A percentile compares a stretch with the other conserved stretches of the same genome.
phyloP scores from a whole-genome alignment of 2,888 invertebrate species.

The Xanthia icteritia region DNA sequence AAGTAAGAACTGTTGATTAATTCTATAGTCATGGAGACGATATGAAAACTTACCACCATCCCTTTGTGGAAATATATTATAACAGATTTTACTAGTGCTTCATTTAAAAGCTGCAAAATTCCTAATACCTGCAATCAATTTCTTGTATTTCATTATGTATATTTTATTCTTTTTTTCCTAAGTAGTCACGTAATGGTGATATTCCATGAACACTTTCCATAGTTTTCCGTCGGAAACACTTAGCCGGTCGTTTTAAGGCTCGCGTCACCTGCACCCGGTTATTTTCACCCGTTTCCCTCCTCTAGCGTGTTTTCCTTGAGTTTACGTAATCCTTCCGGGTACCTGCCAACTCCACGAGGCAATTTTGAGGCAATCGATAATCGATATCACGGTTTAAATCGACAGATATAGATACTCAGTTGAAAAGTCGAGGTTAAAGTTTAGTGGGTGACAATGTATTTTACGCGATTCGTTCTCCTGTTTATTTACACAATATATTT shows the following conservation, averaged over 20 bases:
- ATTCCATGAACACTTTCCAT: slow-evolving; percentile 22
- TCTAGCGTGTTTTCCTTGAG: slow-evolving; percentile 64
- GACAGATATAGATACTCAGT: slow-evolving; percentile 24
- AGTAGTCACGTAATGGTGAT: slow-evolving; percentile 17
- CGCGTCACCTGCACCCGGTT: slow-evolving; percentile 65
- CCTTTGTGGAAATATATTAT: not conserved
- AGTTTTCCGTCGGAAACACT: slow-evolving; percentile 55
- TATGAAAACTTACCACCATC: not conserved
- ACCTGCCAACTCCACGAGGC: slow-evolving; percentile 66
- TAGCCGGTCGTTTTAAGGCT: slow-evolving; percentile 55
- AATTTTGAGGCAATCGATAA: slow-evolving; percentile 72
- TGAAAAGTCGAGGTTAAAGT: slow-evolving; percentile 1
- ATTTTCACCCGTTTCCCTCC: slow-evolving; percentile 60
- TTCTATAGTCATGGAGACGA: not conserved
- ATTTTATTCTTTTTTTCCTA: not conserved
- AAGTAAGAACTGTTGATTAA: too few relatives aligned
- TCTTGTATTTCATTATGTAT: not conserved
- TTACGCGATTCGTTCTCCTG: not conserved
- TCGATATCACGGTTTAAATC: slow-evolving; percentile 61
- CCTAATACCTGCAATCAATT: not conserved
- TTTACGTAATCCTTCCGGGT: slow-evolving; percentile 63
- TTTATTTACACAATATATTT: not conserved
- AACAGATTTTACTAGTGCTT: not conserved
- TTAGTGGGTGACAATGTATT: slow-evolving; percentile 11
- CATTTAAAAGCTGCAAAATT: not conserved